phyloP scores from a whole-genome alignment of 1,140 invertebrate species.

The Adoxophyes honmai region DNA sequence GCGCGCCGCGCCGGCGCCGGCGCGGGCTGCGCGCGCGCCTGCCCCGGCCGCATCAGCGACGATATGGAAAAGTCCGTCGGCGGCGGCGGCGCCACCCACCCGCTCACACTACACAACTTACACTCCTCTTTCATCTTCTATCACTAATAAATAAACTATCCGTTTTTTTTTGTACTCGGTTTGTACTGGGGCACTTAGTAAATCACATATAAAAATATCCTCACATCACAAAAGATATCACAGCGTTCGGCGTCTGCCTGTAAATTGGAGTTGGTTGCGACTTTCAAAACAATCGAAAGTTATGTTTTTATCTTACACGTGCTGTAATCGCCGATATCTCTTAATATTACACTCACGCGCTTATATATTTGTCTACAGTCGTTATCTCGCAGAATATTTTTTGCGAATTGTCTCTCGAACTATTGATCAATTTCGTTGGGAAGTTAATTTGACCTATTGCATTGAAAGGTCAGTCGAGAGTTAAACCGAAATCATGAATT shows the following conservation, averaged over 20 bases:
- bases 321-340: slow-evolving; percentile 11
- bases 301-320: background rate
- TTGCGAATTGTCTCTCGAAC: slow-evolving; percentile 2
- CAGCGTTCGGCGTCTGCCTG: slow-evolving; percentile 59
- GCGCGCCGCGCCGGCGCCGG: slow-evolving; percentile 17
- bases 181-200: slow-evolving; percentile 73
- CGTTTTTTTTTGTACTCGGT: slow-evolving; percentile 76
- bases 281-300: background rate
- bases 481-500: slow-evolving; percentile 40
- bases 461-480: slow-evolving; percentile 42
- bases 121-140: slow-evolving; percentile 74
- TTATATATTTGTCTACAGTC: background rate
- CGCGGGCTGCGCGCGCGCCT: slow-evolving; percentile 26
- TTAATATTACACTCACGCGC: background rate
- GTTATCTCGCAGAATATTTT: background rate
- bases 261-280: slow-evolving; percentile 28
- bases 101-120: slow-evolving; percentile 67
- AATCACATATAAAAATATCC: slow-evolving; percentile 77
- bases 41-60: slow-evolving; percentile 66
- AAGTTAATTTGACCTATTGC: slow-evolving; percentile 20
- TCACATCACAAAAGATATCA: slow-evolving; percentile 73
- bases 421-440: slow-evolving; percentile 1
- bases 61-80: slow-evolving; percentile 72
- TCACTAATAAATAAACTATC: slow-evolving; percentile 62
- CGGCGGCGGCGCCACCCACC: slow-evolving; percentile 49